Percentiles rank a stretch among this genome's conserved stretches.
These are phyloP conservation scores for Drosophila parvula DNA, from an alignment of 1,140 invertebrate genomes.

Conservation along the genomic window DNA sequence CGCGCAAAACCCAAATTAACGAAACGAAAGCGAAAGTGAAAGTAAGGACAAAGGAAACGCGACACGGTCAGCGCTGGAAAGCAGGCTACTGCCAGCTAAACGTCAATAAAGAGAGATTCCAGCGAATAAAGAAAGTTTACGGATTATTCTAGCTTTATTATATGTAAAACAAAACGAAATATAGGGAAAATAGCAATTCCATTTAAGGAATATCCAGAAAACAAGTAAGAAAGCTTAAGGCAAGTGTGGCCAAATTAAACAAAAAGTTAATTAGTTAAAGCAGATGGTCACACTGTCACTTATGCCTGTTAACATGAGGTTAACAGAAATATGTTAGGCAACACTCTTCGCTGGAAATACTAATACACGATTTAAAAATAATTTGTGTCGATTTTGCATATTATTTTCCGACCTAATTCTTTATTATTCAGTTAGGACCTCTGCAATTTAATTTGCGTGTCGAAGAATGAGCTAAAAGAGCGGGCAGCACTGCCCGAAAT, in stretches of 20 bases:
- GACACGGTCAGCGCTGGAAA: constrained; percentile 8
- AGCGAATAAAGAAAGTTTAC: background rate
- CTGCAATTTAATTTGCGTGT: background rate
- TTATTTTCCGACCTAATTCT: background rate
- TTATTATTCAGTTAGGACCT: background rate
- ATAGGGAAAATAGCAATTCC: background rate
- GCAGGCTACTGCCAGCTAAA: constrained; percentile 12
- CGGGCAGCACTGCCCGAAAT: background rate
- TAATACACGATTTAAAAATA: too few species aligned
- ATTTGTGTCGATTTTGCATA: too few species aligned
- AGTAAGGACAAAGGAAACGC: background rate
- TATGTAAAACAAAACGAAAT: too few species aligned
- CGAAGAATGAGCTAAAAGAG: background rate
- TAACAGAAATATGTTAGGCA: too few species aligned
- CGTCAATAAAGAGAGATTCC: background rate
- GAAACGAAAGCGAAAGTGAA: constrained; percentile 40
- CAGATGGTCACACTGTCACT: background rate
- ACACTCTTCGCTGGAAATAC: too few species aligned
- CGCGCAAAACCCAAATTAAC: constrained; percentile 35
- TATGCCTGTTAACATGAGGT: too few species aligned
- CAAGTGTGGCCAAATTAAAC: background rate
- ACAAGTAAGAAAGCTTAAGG: background rate
- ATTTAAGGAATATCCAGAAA: background rate
- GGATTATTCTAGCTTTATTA: background rate
- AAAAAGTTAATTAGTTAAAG: too few species aligned